Percentiles rank a stretch among this genome's conserved stretches.
phyloP scores from a whole-genome alignment of 2,888 invertebrate species.

The Amiota communis region DNA sequence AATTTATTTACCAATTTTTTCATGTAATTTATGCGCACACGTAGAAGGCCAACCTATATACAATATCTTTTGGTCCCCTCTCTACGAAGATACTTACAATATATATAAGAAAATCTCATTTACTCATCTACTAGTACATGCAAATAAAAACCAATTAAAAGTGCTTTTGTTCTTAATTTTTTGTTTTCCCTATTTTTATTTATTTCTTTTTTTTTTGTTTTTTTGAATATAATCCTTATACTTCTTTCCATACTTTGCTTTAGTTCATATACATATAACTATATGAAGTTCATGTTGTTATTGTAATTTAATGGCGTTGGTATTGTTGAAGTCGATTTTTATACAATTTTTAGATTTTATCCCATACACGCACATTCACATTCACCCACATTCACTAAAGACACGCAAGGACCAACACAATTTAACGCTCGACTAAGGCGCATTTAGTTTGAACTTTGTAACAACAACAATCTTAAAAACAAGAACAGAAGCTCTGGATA shows the following conservation, averaged over 20 bases:
- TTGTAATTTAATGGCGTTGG: neutral
- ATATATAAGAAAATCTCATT: neutral
- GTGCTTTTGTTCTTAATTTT: neutral
- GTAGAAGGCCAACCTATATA: neutral
- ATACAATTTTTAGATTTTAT: conserved; percentile 20
- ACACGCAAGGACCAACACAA: conserved; percentile 45
- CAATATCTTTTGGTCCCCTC: neutral
- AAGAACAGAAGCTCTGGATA: neutral
- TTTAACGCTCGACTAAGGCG: conserved; percentile 61
- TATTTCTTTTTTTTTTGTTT: conserved; percentile 1
- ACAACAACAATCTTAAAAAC: neutral
- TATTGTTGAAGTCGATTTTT: conserved; percentile 20
- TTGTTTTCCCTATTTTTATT: neutral
- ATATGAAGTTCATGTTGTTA: neutral
- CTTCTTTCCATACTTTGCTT: neutral
- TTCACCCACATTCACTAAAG: conserved; percentile 35
- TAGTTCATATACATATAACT: too few relatives aligned
- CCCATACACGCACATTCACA: neutral
- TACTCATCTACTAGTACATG: neutral
- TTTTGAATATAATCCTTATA: neutral
- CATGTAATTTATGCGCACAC: conserved; percentile 24
- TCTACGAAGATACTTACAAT: too few relatives aligned
- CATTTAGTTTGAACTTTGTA: conserved; percentile 19
- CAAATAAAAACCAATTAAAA: conserved; percentile 17
- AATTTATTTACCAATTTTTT: conserved; percentile 7